A percentile compares a stretch with the other conserved stretches of the same genome.
Evolutionary conservation across 2,797 vertebrate species (phyloP).

Genomic region (Anguilla marmorata): DNA sequence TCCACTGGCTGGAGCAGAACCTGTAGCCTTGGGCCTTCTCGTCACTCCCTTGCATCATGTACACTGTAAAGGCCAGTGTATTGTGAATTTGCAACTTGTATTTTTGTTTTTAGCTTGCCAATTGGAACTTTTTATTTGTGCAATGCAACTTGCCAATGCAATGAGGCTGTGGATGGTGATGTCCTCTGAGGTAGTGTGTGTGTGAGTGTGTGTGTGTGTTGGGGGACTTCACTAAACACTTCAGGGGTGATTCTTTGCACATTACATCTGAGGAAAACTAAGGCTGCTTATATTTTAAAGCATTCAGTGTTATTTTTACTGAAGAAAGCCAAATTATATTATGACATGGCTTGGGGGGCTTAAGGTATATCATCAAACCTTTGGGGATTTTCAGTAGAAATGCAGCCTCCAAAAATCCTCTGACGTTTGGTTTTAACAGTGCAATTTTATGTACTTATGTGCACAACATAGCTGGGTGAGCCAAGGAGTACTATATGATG

Average conservation of each 20-base stretch:
- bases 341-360: background rate
- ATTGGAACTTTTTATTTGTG: conserved; percentile 15
- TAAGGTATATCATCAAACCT: background rate
- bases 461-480: background rate
- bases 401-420: background rate
- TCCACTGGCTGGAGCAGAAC: conserved; percentile 87
- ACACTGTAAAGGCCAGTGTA: conserved; percentile 10
- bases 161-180: background rate
- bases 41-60: conserved; percentile 9
- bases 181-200: background rate
- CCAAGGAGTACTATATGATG: background rate
- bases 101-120: background rate
- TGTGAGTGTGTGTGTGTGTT: background rate
- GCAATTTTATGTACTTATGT: background rate
- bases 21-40: conserved; percentile 65
- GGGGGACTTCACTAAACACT: background rate
- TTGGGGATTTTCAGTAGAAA: background rate
- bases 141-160: conserved; percentile 41
- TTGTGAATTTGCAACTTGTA: background rate
- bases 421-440: background rate
- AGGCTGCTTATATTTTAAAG: background rate
- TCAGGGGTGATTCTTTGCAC: background rate
- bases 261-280: background rate
- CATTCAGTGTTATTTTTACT: background rate
- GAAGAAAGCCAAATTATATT: background rate